Conservation (phyloP, 2,113 vertebrate genomes). For the Neomonachus schauinslandi region DNA sequence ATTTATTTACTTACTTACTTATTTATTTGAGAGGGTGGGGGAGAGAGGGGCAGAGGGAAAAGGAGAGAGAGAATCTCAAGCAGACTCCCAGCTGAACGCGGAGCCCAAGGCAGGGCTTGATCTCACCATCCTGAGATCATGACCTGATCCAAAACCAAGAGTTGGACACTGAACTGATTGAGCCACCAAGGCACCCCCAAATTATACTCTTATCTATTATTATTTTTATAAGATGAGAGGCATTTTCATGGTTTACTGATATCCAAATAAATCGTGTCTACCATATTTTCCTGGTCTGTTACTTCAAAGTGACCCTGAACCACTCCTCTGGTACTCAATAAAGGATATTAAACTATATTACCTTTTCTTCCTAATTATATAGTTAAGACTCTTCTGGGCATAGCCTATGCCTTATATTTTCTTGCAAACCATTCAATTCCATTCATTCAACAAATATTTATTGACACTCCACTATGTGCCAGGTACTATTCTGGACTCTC, state of each 20-base stretch:
- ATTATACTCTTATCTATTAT: neutral
- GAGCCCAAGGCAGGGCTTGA: neutral
- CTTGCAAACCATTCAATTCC: slow-evolving; percentile 38
- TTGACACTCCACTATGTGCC: neutral
- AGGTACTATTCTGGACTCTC: neutral
- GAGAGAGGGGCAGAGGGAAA: neutral
- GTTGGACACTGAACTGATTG: neutral
- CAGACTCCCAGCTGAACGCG: neutral
- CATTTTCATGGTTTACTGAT: slow-evolving; percentile 39
- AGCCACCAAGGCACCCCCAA: neutral
- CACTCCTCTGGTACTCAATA: neutral
- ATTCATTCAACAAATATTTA: slow-evolving; percentile 31
- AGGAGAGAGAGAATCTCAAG: neutral
- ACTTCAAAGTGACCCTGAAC: slow-evolving; percentile 31
- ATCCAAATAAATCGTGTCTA: neutral
- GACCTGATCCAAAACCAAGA: neutral
- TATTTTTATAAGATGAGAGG: neutral
- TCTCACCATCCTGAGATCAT: neutral
- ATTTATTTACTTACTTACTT: too few relatives aligned
- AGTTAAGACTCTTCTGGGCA: neutral
- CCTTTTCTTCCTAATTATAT: slow-evolving; percentile 17
- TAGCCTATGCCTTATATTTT: neutral
- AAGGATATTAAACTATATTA: slow-evolving; percentile 14
- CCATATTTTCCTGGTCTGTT: neutral
- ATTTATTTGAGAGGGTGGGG: neutral